Evolutionary conservation across 2,888 invertebrate genomes (phyloP).

Genomic region (Xanthorhoe designata): DNA sequence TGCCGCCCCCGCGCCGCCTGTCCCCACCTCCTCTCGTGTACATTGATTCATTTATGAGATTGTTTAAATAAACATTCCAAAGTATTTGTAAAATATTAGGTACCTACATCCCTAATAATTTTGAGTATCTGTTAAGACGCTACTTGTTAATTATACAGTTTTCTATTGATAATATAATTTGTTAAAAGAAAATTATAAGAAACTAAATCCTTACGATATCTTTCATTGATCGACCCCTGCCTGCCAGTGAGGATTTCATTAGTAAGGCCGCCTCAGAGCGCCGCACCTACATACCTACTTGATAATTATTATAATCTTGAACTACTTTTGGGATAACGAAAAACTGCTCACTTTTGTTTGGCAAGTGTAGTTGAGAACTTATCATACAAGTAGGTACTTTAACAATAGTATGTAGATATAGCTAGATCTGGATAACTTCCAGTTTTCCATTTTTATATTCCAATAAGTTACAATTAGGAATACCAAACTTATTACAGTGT

Average conservation of each 20-base stretch:
- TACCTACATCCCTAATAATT: constrained; percentile 84
- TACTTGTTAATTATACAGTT: constrained; percentile 86
- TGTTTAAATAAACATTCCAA: constrained; percentile 84
- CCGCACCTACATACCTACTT: constrained; percentile 44
- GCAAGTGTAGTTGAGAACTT: constrained; percentile 33
- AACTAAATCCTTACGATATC: constrained; percentile 82
- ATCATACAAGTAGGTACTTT: no score
- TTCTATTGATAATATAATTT: constrained; percentile 86
- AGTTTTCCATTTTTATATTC: not conserved
- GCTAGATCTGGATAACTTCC: not conserved
- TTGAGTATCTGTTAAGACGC: constrained; percentile 85
- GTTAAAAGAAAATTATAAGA: constrained; percentile 86
- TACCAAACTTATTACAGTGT: no score
- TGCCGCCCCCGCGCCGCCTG: constrained; percentile 31
- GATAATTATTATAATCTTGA: constrained; percentile 79
- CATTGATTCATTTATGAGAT: constrained; percentile 78
- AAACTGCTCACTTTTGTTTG: constrained; percentile 44
- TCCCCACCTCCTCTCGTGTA: constrained; percentile 46
- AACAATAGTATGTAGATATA: constrained; percentile 40
- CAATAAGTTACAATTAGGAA: no score
- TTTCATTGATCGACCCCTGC: constrained; percentile 56
- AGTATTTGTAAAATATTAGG: constrained; percentile 83
- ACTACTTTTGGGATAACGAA: constrained; percentile 67
- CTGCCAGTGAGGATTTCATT: constrained; percentile 36
- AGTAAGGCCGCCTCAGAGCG: constrained; percentile 35